phyloP scores from a whole-genome alignment of 2,888 invertebrate species.

The Petrolisthes manimaculis region DNA sequence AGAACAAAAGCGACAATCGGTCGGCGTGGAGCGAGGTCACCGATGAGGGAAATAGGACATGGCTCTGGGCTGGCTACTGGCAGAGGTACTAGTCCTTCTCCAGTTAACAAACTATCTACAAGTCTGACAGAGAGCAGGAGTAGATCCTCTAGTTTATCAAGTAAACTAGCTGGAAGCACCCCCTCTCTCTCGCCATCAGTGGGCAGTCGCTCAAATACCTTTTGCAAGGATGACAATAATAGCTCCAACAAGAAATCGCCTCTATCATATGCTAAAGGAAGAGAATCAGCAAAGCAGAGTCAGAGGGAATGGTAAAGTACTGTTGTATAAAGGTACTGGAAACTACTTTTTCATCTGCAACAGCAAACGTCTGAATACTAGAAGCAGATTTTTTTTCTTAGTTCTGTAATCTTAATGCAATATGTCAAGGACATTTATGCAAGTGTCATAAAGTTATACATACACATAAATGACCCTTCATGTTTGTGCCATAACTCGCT shows the following conservation, averaged over 20 bases:
- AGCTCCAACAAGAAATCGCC: constrained; percentile 21
- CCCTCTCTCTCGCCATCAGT: constrained; percentile 27
- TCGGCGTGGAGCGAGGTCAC: constrained; percentile 38
- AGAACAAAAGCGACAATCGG: constrained; percentile 38
- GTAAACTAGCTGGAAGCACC: constrained; percentile 28
- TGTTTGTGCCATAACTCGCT: too few relatives aligned
- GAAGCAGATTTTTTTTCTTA: too few relatives aligned
- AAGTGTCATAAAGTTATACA: too few relatives aligned
- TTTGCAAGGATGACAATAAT: constrained; percentile 52
- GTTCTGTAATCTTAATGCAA: too few relatives aligned
- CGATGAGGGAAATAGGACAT: constrained; percentile 51
- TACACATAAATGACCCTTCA: too few relatives aligned
- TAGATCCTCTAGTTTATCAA: constrained; percentile 44
- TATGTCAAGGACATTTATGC: too few relatives aligned
- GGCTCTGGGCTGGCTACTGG: constrained; percentile 19
- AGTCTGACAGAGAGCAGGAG: constrained; percentile 30
- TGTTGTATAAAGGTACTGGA: too few relatives aligned
- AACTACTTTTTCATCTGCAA: too few relatives aligned
- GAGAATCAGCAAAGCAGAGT: too few relatives aligned
- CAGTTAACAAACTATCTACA: constrained; percentile 26
- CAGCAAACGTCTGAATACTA: too few relatives aligned
- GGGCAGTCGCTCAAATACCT: constrained; percentile 61
- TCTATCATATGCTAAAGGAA: neutral
- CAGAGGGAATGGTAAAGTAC: too few relatives aligned
- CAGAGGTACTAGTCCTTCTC: constrained; percentile 39